Base-by-base conservation (phyloP, 2,888 invertebrate species). In the Cerceris ruficornis region DNA sequence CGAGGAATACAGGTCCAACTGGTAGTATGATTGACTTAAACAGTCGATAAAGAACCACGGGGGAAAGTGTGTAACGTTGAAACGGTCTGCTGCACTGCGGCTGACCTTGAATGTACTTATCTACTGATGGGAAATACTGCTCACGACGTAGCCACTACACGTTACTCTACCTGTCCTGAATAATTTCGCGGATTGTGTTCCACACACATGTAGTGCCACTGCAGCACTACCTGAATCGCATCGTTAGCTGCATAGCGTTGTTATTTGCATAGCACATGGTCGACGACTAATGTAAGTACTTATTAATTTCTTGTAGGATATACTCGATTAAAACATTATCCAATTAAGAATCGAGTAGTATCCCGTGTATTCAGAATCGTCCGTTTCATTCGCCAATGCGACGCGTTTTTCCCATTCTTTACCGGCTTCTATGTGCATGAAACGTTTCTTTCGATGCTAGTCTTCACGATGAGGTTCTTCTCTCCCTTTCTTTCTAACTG, bases 41-140 rank as follows among this genome's bases (percentile, higher is more conserved):
- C 70, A 76, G 71, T 69, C 69, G 78, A 78, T 81, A 81, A 80
- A 66, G 67, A 75, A 80, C 77, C 65, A 14, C 41, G 52, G 77
- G 65, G 65, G 58, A 79, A 73, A 68, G 67, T 70, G 75, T 77
- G 58, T 64, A 69, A 66, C 74, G 68, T 76, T 52, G 75, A 81
- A 84, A 85, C 74, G 82, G 75, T 80, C 70, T 80, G 73, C 62
- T 78, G 85, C 81, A 79, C 72, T 80, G 80, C 80, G 82, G 59
- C 71, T 79, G 86, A 85, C 86, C 86, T 84, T 85, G 86, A 80
- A 76, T 68, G 75, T 66, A 82, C 80, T 85, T 85, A 82, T 85
- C 86, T 80, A 86, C 84, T 17, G 84, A 85, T 80, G 86, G 82
- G 86, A 86, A 85, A 86, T 67, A 85, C 76, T 73, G 81, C 75